Evolutionary conservation across 2,888 invertebrate genomes (phyloP).

Genomic region (Vandiemenella viatica): DNA sequence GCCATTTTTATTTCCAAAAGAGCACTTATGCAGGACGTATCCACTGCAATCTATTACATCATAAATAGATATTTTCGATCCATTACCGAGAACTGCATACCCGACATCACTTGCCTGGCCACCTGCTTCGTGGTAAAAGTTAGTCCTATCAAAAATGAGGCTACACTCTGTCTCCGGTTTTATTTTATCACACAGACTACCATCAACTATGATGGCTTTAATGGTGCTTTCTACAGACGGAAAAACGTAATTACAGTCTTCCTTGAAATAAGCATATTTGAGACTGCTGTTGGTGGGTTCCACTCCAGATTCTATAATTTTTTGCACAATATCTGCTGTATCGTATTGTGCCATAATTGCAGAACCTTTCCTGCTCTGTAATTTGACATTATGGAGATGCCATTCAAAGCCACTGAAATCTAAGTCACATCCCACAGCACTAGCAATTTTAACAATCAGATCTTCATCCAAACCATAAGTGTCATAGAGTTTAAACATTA

Average conservation of each 20-base stretch:
- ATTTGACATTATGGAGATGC: slow-evolving; percentile 16
- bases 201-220: slow-evolving; percentile 25
- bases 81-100: slow-evolving; percentile 31
- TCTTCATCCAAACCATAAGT: slow-evolving; percentile 63
- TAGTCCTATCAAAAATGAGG: slow-evolving; percentile 53
- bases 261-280: slow-evolving; percentile 45
- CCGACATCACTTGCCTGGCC: slow-evolving; percentile 63
- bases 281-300: slow-evolving; percentile 41
- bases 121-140: slow-evolving; percentile 64
- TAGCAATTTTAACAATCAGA: slow-evolving; percentile 47
- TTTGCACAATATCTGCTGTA: slow-evolving; percentile 2
- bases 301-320: slow-evolving; percentile 4
- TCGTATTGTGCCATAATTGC: too few species aligned
- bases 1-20: neutral
- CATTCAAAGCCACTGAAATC: slow-evolving; percentile 40
- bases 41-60: slow-evolving; percentile 46
- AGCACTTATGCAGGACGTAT: slow-evolving; percentile 47
- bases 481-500: slow-evolving; percentile 61
- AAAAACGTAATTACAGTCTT: slow-evolving; percentile 35
- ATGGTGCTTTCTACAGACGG: slow-evolving; percentile 30
- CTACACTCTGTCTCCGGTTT: slow-evolving; percentile 28
- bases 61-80: slow-evolving; percentile 38
- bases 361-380: slow-evolving; percentile 18
- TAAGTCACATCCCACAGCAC: slow-evolving; percentile 43
- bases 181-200: slow-evolving; percentile 17